Percentiles rank a stretch among this genome's conserved stretches.
Conservation (phyloP, 2,797 vertebrate genomes). For the Leptodactylus fallax region DNA sequence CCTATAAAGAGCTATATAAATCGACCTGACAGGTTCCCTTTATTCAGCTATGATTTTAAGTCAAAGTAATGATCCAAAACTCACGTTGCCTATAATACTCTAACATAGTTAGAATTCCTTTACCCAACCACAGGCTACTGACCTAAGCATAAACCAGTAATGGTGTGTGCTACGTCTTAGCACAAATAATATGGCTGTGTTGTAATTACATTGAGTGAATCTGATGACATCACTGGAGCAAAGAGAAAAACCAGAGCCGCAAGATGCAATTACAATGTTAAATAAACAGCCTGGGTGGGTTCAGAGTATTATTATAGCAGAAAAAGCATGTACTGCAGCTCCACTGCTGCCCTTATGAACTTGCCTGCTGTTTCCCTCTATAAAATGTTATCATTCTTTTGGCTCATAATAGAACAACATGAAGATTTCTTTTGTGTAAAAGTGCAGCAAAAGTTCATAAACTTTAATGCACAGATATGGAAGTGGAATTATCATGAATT, state of each 20-base stretch:
- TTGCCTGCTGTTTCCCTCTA: conserved; percentile 41
- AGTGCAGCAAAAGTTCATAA: conserved; percentile 30
- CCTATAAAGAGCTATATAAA: background rate
- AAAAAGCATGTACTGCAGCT: conserved; percentile 31
- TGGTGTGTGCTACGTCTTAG: conserved; percentile 14
- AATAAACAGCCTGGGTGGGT: conserved; percentile 58
- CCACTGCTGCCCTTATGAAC: conserved; percentile 18
- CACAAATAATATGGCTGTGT: conserved; percentile 40
- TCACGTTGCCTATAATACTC: background rate
- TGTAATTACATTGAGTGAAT: conserved; percentile 59
- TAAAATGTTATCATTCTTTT: conserved; percentile 42
- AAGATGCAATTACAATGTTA: conserved; percentile 59
- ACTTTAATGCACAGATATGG: conserved; percentile 20
- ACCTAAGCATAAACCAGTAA: conserved; percentile 17
- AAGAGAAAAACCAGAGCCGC: conserved; percentile 58
- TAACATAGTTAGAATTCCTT: conserved; percentile 39
- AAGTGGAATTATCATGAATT: conserved; percentile 30
- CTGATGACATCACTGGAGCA: conserved; percentile 50
- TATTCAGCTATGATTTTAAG: background rate
- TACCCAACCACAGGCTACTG: conserved; percentile 1
- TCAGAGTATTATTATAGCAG: conserved; percentile 47
- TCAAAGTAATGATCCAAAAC: background rate
- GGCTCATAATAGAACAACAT: conserved; percentile 26
- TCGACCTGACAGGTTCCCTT: background rate
- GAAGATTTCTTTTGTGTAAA: conserved; percentile 22